Evolutionary conservation across 2,888 invertebrate genomes (phyloP).

Genomic region (Fragum whitleyi): DNA sequence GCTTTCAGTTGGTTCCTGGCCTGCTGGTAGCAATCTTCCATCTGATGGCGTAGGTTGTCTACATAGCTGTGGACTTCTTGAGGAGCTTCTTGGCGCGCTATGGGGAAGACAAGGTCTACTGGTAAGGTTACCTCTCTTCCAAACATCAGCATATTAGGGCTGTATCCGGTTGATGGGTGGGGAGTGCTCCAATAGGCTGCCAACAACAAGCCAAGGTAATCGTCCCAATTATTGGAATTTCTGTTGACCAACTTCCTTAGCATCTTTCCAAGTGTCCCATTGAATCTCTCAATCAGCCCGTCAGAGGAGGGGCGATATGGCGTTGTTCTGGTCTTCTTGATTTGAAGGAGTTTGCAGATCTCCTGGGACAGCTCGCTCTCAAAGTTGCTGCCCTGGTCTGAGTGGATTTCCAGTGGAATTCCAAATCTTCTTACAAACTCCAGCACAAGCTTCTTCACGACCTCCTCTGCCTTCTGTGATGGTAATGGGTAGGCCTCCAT

Average conservation of each 20-base stretch:
- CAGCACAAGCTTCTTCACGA: not conserved
- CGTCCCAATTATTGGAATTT: slow-evolving; percentile 35
- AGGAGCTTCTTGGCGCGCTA: not conserved
- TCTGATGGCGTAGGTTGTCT: not conserved
- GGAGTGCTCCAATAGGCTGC: slow-evolving; percentile 39
- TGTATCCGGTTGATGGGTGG: slow-evolving; percentile 47
- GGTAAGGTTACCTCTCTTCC: slow-evolving; percentile 40
- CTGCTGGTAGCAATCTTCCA: not conserved
- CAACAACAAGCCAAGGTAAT: slow-evolving; percentile 15
- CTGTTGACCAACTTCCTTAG: slow-evolving; percentile 48
- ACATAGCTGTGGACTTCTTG: not conserved
- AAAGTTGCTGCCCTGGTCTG: slow-evolving; percentile 39
- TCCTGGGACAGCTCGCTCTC: slow-evolving; percentile 31
- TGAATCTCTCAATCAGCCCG: slow-evolving; percentile 46
- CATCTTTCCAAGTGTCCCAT: slow-evolving; percentile 52
- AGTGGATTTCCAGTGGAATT: slow-evolving; percentile 29
- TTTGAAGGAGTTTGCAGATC: slow-evolving; percentile 39
- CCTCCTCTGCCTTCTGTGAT: slow-evolving; percentile 15
- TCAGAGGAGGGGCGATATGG: slow-evolving; percentile 34
- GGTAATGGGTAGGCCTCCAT: slow-evolving; percentile 28
- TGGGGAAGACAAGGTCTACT: slow-evolving; percentile 25
- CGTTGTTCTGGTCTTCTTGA: slow-evolving; percentile 42
- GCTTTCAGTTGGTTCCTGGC: not conserved
- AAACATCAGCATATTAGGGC: slow-evolving; percentile 51
- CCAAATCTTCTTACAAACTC: slow-evolving; percentile 35